Conservation (phyloP, 1,140 invertebrate species). For the Charaxes varanes region DNA sequence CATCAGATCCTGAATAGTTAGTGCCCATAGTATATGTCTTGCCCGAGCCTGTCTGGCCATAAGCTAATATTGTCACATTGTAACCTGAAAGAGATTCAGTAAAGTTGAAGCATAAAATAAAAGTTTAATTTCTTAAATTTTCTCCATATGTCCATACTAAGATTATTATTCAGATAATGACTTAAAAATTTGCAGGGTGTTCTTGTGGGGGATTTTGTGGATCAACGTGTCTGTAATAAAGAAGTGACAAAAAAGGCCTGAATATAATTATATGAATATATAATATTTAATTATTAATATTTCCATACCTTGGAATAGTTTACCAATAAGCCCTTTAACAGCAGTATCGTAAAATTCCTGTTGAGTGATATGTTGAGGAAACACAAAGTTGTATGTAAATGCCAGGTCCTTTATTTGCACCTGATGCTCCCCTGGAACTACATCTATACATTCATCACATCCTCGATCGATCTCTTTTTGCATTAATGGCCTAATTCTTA, state of each 20-base stretch:
- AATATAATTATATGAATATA: too few relatives aligned
- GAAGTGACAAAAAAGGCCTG: too few relatives aligned
- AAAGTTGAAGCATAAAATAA: too few relatives aligned
- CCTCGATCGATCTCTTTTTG: constrained; percentile 80
- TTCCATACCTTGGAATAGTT: constrained; percentile 84
- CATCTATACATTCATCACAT: constrained; percentile 79
- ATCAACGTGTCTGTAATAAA: too few relatives aligned
- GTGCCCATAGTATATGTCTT: constrained; percentile 97
- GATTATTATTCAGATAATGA: too few relatives aligned
- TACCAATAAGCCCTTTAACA: constrained; percentile 83
- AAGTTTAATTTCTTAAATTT: too few relatives aligned
- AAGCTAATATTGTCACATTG: constrained; percentile 94
- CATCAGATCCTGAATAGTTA: constrained; percentile 77
- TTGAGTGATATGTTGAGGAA: constrained; percentile 81
- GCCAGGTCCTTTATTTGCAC: constrained; percentile 84
- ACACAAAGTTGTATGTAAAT: constrained; percentile 94
- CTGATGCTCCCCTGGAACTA: constrained; percentile 78
- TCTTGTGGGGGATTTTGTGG: constrained; percentile 1
- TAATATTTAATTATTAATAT: too few relatives aligned
- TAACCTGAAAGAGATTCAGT: constrained; percentile 78
- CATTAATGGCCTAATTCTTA: constrained; percentile 87
- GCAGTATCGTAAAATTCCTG: constrained; percentile 85
- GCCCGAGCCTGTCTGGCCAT: constrained; percentile 95
- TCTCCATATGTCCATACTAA: too few relatives aligned
- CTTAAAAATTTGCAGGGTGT: too few relatives aligned